Evolutionary conservation across 1,140 invertebrate genomes (phyloP).

Genomic region (Drosophila ficusphila): DNA sequence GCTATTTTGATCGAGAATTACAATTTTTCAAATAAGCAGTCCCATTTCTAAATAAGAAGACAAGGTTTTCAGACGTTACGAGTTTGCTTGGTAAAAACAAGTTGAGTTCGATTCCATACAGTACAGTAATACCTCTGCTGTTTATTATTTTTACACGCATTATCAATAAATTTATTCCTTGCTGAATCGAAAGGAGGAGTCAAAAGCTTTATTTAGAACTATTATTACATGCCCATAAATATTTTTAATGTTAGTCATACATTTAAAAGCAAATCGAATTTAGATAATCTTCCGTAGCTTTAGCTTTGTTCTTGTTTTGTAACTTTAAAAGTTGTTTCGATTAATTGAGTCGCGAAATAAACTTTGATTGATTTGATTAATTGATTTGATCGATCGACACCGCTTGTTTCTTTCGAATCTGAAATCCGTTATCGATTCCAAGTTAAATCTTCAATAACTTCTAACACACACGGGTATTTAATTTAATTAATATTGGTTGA

Average conservation of each 20-base stretch:
- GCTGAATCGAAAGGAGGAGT: conserved; percentile 9
- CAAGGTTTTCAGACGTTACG: not conserved
- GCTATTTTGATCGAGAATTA: conserved; percentile 6
- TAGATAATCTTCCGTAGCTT: conserved; percentile 17
- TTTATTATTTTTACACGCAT: conserved; percentile 6
- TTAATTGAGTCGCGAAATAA: conserved; percentile 64
- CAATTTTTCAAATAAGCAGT: conserved; percentile 6
- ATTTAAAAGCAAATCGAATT: conserved; percentile 71
- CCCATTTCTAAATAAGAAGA: conserved; percentile 2
- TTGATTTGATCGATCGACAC: conserved; percentile 26
- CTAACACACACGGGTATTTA: conserved; percentile 20
- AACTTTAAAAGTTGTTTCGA: conserved; percentile 78
- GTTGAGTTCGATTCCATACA: conserved; percentile 1
- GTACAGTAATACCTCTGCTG: not conserved
- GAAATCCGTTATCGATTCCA: conserved; percentile 11
- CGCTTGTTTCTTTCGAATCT: not conserved
- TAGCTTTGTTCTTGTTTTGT: conserved; percentile 28
- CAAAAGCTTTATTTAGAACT: conserved; percentile 8
- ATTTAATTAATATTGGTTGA: conserved; percentile 14
- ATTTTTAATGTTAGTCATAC: conserved; percentile 53
- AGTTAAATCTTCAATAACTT: conserved; percentile 12
- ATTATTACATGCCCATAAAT: conserved; percentile 22
- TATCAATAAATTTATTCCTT: conserved; percentile 13
- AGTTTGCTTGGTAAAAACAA: not conserved
- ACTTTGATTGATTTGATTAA: conserved; percentile 39